Evolutionary conservation across 2,797 vertebrate species (phyloP).

Genomic region (Crypturellus tataupa): DNA sequence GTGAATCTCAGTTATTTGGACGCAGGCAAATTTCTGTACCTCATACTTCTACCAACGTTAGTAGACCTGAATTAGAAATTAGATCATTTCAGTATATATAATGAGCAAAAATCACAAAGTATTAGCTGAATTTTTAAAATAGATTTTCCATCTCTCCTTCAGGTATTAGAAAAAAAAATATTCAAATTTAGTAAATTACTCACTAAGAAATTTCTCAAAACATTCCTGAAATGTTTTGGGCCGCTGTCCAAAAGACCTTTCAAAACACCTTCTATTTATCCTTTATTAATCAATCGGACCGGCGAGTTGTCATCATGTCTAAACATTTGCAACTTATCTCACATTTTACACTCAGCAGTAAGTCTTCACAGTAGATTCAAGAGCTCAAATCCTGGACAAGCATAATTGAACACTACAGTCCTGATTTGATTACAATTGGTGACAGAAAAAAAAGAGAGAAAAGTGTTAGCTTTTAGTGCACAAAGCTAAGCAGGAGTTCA

Average conservation of each 20-base stretch:
- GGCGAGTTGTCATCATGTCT: constrained; percentile 45
- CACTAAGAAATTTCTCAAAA: constrained; percentile 29
- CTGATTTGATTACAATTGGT: constrained; percentile 29
- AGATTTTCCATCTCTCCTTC: background rate
- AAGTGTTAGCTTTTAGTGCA: constrained; percentile 8
- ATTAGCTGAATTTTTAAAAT: constrained; percentile 18
- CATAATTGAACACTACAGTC: constrained; percentile 25
- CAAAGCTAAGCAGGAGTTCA: background rate
- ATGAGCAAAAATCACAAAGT: background rate
- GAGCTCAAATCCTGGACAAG: constrained; percentile 46
- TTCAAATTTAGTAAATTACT: constrained; percentile 23
- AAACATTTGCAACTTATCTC: constrained; percentile 61
- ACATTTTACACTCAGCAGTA: constrained; percentile 44
- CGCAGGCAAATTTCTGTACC: background rate
- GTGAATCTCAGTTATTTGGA: background rate
- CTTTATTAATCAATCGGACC: constrained; percentile 54
- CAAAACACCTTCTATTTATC: constrained; percentile 57
- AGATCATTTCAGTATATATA: background rate
- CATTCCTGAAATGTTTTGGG: constrained; percentile 41
- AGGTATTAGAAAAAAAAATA: background rate
- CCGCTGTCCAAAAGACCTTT: constrained; percentile 11
- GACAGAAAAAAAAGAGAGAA: background rate
- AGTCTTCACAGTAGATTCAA: constrained; percentile 52
- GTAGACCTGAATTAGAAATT: background rate
- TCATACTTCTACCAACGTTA: background rate